A percentile compares a stretch with the other conserved stretches of the same genome.
These are phyloP conservation scores for Lamellibrachia satsuma DNA, from an alignment of 2,888 invertebrate species.

Conservation along the genomic window DNA sequence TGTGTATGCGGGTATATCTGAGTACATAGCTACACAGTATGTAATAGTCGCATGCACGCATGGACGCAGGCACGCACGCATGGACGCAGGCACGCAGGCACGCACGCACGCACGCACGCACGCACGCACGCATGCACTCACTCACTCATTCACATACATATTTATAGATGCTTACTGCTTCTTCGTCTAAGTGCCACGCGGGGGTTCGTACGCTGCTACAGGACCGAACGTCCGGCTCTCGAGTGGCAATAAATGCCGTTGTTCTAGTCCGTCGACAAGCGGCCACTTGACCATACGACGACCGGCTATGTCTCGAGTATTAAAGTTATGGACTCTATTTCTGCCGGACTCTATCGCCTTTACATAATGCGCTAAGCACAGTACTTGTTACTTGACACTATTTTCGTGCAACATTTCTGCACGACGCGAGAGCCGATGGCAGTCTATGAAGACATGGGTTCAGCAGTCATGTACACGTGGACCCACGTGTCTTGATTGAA, in stretches of 20 bases:
- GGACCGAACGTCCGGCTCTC: neutral
- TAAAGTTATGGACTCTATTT: neutral
- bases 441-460: neutral
- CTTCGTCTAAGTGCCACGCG: neutral
- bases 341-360: neutral
- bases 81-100: neutral
- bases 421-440: neutral
- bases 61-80: neutral
- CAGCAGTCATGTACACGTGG: neutral
- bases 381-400: neutral
- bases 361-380: constrained; percentile 4
- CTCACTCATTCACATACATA: neutral
- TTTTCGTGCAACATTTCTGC: constrained; percentile 13
- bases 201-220: neutral
- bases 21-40: neutral
- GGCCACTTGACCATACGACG: neutral
- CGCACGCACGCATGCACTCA: neutral
- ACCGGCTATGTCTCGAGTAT: neutral
- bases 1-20: no score
- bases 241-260: neutral
- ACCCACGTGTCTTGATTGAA: neutral
- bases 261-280: neutral
- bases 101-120: neutral
- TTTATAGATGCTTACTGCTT: neutral
- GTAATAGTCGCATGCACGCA: neutral